Conservation (phyloP, 1,140 invertebrate genomes). For the Brachionus asplanchnoidis region DNA sequence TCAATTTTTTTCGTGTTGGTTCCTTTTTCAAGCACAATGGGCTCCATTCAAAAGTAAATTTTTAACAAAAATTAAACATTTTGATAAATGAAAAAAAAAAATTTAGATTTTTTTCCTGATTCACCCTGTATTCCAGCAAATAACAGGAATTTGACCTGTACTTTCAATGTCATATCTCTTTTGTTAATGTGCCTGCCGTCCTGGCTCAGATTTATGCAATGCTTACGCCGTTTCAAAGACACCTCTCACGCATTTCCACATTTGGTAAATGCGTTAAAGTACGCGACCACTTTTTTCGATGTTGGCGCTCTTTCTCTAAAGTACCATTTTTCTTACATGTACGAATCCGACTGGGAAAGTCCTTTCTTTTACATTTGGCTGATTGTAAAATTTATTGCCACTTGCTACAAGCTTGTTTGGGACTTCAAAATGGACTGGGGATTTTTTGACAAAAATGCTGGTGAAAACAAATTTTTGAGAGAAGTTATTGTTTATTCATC, state of each 20-base stretch:
- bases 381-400: constrained; percentile 68
- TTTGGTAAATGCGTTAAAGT: constrained; percentile 93
- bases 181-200: constrained; percentile 67
- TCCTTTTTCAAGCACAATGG: constrained; percentile 46
- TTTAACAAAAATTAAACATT: not conserved
- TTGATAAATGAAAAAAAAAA: not conserved
- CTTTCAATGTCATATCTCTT: constrained; percentile 22
- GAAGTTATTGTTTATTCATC: constrained; percentile 66
- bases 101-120: not conserved
- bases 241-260: constrained; percentile 80
- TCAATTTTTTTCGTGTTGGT: constrained; percentile 76
- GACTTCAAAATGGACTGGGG: constrained; percentile 99
- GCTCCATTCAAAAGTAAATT: not conserved
- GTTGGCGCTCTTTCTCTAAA: not conserved
- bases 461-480: constrained; percentile 69
- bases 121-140: not conserved
- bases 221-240: constrained; percentile 78
- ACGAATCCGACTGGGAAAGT: constrained; percentile 34
- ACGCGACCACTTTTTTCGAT: constrained; percentile 88
- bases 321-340: constrained; percentile 55
- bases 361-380: constrained; percentile 42
- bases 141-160: not conserved
- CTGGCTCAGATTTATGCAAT: constrained; percentile 96
- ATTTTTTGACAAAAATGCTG: constrained; percentile 77
- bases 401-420: constrained; percentile 82